A percentile compares a stretch with the other conserved stretches of the same genome.
Conservation (phyloP, 2,113 vertebrate species). For the Aythya baeri region DNA sequence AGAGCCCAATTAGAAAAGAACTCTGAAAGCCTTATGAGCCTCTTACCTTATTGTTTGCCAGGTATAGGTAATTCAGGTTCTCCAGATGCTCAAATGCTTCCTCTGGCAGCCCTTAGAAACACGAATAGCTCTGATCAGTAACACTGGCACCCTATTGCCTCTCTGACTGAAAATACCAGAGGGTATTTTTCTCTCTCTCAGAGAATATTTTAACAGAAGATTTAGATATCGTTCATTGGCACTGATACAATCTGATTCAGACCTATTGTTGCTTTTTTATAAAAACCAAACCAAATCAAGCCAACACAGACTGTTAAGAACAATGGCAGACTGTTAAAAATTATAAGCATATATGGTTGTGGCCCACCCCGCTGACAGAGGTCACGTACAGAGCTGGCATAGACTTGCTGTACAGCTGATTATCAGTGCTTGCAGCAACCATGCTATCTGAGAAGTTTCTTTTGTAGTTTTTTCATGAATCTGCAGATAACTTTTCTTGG, state of each 20-base stretch:
- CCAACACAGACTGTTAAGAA: background rate
- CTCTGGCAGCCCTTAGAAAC: constrained; percentile 87
- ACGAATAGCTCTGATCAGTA: constrained; percentile 53
- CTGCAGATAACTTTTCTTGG: background rate
- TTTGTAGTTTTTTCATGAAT: background rate
- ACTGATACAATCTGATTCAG: background rate
- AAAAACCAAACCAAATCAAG: background rate
- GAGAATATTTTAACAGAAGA: background rate
- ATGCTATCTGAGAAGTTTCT: background rate
- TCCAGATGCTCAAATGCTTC: constrained; percentile 93
- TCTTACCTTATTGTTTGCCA: constrained; percentile 97
- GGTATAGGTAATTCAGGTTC: constrained; percentile 92
- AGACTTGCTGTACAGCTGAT: background rate
- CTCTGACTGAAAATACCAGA: constrained; percentile 23
- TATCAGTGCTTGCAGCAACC: background rate
- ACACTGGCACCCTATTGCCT: background rate
- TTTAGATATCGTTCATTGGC: background rate
- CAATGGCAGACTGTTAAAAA: background rate
- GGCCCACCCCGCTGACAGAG: background rate
- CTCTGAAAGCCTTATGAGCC: background rate
- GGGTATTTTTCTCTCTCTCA: background rate
- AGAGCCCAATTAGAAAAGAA: background rate
- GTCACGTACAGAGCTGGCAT: background rate
- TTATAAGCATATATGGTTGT: background rate
- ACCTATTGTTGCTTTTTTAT: background rate